phyloP scores from a whole-genome alignment of 2,113 vertebrate species.

The Gavialis gangeticus region DNA sequence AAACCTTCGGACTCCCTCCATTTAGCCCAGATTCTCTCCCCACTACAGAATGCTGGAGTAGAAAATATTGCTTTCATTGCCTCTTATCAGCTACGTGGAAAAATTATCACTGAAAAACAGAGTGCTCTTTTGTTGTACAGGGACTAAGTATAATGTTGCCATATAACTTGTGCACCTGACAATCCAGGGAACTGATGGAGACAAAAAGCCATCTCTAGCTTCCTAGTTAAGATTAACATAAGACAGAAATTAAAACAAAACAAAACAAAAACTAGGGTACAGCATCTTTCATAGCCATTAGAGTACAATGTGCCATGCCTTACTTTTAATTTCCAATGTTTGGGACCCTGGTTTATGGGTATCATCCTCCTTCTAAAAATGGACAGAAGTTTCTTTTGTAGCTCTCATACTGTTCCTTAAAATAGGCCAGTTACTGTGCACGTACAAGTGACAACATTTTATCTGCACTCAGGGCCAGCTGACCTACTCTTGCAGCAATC shows the following conservation, averaged over 20 bases:
- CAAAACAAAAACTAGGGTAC: background rate
- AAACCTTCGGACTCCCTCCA: background rate
- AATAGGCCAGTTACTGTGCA: background rate
- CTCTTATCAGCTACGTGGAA: background rate
- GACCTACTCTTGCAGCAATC: background rate
- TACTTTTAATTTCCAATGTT: background rate
- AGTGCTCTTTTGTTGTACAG: background rate
- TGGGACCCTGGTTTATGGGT: background rate
- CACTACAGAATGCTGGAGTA: background rate
- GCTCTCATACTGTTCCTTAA: background rate
- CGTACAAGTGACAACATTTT: background rate
- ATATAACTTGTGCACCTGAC: background rate
- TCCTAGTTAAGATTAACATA: background rate
- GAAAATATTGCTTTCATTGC: background rate
- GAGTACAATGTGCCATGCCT: background rate
- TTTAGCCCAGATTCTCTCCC: background rate
- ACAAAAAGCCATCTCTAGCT: background rate
- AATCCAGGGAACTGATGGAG: background rate
- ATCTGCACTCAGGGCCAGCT: fast-evolving
- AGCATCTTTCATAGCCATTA: background rate
- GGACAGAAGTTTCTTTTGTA: background rate
- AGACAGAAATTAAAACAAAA: background rate
- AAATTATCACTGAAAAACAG: background rate
- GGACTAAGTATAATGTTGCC: background rate
- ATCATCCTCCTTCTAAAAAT: background rate